Evolutionary conservation across 2,113 vertebrate genomes (phyloP).

Genomic region (Nematolebias whitei): DNA sequence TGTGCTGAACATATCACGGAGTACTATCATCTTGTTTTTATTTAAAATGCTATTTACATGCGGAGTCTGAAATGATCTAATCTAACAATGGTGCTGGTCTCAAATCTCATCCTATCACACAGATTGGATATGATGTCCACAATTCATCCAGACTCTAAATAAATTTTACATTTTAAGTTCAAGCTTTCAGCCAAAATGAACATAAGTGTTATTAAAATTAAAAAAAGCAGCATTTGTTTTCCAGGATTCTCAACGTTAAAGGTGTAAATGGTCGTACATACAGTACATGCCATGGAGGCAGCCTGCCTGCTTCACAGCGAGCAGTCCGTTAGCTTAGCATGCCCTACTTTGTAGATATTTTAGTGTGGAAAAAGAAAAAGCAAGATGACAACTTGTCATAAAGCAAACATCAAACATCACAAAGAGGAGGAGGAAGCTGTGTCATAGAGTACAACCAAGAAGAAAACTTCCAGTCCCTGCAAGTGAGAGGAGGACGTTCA

Average conservation of each 20-base stretch:
- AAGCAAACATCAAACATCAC: background rate
- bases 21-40: no score
- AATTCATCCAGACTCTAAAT: no score
- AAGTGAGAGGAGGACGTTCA: no score
- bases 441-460: background rate
- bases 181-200: background rate
- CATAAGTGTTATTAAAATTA: background rate
- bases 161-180: no score
- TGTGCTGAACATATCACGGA: no score
- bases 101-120: no score
- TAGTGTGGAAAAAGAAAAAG: background rate
- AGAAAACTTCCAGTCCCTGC: background rate
- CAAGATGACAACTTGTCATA: background rate
- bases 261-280: background rate
- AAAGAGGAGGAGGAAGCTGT: background rate
- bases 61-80: no score
- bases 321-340: background rate
- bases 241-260: background rate
- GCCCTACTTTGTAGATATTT: background rate
- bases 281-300: background rate
- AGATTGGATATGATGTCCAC: no score
- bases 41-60: no score
- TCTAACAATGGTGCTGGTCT: no score
- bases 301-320: background rate
- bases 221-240: background rate